Conservation (phyloP, 2,113 vertebrate genomes). For the Daphoenositta chrysoptera region DNA sequence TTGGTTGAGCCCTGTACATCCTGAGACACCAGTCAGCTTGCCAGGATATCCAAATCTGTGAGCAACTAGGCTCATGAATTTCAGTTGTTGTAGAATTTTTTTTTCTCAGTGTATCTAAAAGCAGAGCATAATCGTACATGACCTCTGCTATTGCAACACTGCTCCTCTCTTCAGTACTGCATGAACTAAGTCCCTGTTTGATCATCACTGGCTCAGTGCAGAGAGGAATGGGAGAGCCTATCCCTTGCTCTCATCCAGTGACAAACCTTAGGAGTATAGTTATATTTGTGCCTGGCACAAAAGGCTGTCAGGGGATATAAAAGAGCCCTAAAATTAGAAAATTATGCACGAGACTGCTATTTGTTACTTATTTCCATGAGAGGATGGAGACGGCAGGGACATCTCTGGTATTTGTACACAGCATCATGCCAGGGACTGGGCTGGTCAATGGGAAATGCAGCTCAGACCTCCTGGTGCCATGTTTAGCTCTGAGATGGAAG, state of each 20-base stretch:
- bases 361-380: not conserved
- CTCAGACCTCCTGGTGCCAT: not conserved
- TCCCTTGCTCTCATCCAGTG: not conserved
- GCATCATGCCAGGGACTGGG: not conserved
- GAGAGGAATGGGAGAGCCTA: not conserved
- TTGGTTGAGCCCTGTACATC: not conserved
- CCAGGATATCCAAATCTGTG: not conserved
- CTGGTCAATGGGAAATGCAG: not conserved
- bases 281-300: not conserved
- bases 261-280: not conserved
- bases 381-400: not conserved
- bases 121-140: not conserved
- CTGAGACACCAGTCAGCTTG: not conserved
- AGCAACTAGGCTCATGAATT: not conserved
- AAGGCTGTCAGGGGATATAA: not conserved
- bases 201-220: not conserved
- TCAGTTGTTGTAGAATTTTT: not conserved
- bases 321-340: slow-evolving; percentile 6
- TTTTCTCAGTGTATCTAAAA: not conserved
- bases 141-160: not conserved
- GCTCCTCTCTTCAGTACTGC: not conserved
- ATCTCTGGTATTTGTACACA: slow-evolving; percentile 4
- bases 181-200: not conserved
- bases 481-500: not conserved
- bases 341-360: not conserved